Conservation (phyloP, 2,113 vertebrate species). For the Periophthalmodon schlosseri region DNA sequence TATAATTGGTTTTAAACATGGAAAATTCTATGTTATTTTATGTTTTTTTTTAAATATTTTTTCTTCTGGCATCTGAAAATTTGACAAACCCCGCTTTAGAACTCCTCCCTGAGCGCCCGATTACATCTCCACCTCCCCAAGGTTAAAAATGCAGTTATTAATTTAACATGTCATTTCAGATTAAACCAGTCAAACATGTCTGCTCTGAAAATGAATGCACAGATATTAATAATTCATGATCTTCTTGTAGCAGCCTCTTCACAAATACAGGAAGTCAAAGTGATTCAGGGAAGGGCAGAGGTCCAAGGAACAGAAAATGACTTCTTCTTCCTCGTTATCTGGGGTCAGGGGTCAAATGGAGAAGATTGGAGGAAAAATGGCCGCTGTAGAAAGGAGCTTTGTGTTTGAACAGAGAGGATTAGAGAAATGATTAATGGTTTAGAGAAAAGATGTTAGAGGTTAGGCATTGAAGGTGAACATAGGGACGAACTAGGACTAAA, state of each 20-base stretch:
- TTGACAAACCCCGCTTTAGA: neutral
- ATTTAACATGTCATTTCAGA: slow-evolving; percentile 1
- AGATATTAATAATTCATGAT: slow-evolving; percentile 3
- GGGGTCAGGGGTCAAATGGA: slow-evolving; percentile 5
- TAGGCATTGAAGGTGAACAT: neutral
- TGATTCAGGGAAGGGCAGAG: slow-evolving; percentile 1
- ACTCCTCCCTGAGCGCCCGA: neutral
- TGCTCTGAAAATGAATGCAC: neutral
- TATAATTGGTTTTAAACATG: neutral
- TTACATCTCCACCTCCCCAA: neutral
- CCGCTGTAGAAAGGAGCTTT: neutral
- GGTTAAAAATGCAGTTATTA: slow-evolving; percentile 5
- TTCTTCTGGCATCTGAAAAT: neutral
- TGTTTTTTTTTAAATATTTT: neutral
- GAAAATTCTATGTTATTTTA: neutral
- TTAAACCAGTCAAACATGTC: slow-evolving; percentile 5
- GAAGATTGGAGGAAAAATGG: neutral
- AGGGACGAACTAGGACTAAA: neutral
- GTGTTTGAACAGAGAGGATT: slow-evolving; percentile 9
- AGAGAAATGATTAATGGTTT: neutral
- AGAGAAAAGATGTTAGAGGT: slow-evolving; percentile 1
- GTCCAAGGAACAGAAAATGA: neutral
- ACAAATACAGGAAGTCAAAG: neutral
- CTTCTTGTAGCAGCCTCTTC: neutral
- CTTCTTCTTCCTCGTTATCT: neutral